Percentiles rank a stretch among this genome's conserved stretches.
Evolutionary conservation across 2,888 invertebrate species (phyloP).

Genomic region (Torymus tubicola): DNA sequence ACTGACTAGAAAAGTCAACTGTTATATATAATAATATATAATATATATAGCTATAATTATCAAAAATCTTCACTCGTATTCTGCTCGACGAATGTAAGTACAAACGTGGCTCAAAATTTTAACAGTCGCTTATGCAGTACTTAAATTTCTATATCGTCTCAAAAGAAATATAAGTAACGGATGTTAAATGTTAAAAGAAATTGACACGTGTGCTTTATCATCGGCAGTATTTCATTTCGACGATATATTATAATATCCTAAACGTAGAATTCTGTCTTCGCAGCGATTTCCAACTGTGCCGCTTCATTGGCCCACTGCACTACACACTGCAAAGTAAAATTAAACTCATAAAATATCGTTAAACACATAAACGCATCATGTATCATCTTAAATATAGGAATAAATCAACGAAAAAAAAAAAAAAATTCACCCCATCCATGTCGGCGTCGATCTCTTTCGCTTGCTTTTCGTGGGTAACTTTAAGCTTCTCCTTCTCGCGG

Average conservation of each 20-base stretch:
- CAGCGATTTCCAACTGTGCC: slow-evolving; percentile 74
- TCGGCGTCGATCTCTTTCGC: slow-evolving; percentile 77
- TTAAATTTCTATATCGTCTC: too few relatives aligned
- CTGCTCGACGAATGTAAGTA: too few relatives aligned
- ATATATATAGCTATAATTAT: too few relatives aligned
- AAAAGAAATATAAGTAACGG: too few relatives aligned
- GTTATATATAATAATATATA: too few relatives aligned
- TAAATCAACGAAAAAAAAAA: background rate
- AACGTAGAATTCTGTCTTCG: slow-evolving; percentile 77
- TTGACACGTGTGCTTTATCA: too few relatives aligned
- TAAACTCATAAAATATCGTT: slow-evolving; percentile 33
- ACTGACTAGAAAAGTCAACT: too few relatives aligned
- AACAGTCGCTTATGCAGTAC: too few relatives aligned
- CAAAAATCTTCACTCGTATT: too few relatives aligned
- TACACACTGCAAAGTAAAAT: slow-evolving; percentile 71
- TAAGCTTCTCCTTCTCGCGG: slow-evolving; percentile 80
- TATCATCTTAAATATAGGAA: slow-evolving; percentile 1
- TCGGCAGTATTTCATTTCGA: too few relatives aligned
- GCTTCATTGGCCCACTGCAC: slow-evolving; percentile 77
- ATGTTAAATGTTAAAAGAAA: too few relatives aligned
- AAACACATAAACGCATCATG: background rate
- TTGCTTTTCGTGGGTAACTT: slow-evolving; percentile 80
- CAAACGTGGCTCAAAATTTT: too few relatives aligned
- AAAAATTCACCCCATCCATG: slow-evolving; percentile 73
- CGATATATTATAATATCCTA: slow-evolving; percentile 61